Percentiles rank a stretch among this genome's conserved stretches.
Conservation (phyloP, 2,797 vertebrate genomes). For the Triplophysa bombifrons region DNA sequence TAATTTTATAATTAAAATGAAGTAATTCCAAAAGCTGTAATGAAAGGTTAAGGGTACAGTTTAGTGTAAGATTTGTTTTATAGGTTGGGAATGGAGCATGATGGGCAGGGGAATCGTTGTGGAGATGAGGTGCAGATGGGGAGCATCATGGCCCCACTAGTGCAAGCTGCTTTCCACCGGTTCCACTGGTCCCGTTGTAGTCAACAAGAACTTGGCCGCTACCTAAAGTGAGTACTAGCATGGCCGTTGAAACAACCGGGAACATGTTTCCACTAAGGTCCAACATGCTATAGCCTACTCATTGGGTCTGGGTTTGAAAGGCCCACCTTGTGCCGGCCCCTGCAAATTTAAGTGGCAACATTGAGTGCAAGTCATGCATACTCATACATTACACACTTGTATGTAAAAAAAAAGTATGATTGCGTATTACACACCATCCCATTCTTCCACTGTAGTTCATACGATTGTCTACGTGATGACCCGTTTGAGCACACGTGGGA, state of each 20-base stretch:
- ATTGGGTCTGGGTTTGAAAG: neutral
- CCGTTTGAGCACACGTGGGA: conserved; percentile 94
- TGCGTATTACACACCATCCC: conserved; percentile 14
- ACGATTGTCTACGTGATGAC: conserved; percentile 88
- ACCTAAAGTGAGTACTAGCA: conserved; percentile 59
- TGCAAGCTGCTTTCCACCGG: conserved; percentile 92
- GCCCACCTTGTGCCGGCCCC: neutral
- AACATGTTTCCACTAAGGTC: neutral
- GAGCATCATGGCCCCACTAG: conserved; percentile 97
- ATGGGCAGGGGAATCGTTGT: conserved; percentile 92
- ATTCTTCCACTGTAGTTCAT: conserved; percentile 75
- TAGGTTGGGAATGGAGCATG: conserved; percentile 91
- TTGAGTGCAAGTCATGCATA: neutral
- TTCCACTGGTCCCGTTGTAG: conserved; percentile 98
- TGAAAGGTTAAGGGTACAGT: no score
- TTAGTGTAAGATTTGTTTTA: conserved; percentile 22
- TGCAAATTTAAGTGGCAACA: neutral
- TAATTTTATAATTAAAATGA: no score
- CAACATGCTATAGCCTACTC: neutral
- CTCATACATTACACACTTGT: neutral
- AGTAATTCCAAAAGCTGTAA: no score
- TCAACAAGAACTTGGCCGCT: conserved; percentile 89
- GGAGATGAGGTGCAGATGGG: conserved; percentile 90
- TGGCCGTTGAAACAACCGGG: neutral
- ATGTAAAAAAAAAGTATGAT: neutral